These are phyloP conservation scores for Squalus acanthias DNA, from an alignment of 2,797 vertebrate genomes.

Conservation along the genomic window DNA sequence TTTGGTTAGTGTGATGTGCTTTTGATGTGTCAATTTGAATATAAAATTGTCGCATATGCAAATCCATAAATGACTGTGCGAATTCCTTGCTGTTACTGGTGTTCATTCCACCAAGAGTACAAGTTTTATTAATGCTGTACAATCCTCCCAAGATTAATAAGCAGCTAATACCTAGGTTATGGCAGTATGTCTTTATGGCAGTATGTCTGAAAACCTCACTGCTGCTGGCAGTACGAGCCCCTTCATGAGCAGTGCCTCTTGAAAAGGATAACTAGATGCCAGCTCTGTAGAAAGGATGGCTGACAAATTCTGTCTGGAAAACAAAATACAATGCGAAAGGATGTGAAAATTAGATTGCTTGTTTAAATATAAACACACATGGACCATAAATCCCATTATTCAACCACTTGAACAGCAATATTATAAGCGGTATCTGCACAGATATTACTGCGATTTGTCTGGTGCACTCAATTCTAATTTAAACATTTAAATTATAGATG, in stretches of 20 bases:
- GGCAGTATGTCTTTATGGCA: neutral
- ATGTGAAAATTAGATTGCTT: neutral
- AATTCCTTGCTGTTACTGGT: neutral
- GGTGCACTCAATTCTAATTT: neutral
- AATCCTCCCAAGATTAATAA: neutral
- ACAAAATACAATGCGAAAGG: neutral
- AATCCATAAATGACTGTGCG: no score
- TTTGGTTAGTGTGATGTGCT: no score
- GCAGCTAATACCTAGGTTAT: neutral
- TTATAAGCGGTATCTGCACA: neutral
- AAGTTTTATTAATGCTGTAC: slow-evolving; percentile 1
- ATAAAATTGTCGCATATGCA: no score
- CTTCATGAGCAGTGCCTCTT: neutral
- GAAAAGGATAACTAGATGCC: neutral
- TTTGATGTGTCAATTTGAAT: no score
- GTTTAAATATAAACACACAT: neutral
- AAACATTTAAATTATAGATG: no score
- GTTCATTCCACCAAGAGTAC: no score
- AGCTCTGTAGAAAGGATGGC: neutral
- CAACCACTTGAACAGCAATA: no score
- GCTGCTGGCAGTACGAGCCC: neutral
- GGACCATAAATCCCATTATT: neutral
- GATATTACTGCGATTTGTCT: neutral
- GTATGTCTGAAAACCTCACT: neutral
- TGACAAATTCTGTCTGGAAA: neutral